A percentile compares a stretch with the other conserved stretches of the same genome.
phyloP scores from a whole-genome alignment of 2,888 invertebrate genomes.

The Drosophila anomalata region DNA sequence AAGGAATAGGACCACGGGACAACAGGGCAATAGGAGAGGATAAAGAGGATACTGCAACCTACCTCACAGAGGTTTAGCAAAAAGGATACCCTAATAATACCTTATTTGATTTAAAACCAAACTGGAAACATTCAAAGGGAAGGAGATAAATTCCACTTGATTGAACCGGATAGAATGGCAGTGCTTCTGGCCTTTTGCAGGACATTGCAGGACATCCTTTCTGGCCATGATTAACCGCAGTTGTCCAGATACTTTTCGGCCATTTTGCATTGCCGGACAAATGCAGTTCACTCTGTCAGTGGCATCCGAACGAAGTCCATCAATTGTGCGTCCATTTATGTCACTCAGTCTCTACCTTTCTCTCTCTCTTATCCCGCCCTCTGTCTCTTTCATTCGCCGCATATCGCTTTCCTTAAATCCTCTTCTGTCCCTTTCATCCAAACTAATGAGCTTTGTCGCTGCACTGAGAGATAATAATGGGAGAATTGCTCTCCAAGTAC shows the following conservation, averaged over 20 bases:
- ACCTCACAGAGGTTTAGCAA: too few relatives aligned
- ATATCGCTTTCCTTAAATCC: neutral
- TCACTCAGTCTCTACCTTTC: neutral
- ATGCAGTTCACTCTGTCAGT: conserved; percentile 3
- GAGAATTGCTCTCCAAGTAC: neutral
- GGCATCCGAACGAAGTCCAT: conserved; percentile 9
- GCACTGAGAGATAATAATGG: neutral
- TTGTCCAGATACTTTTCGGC: conserved; percentile 14
- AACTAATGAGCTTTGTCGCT: conserved; percentile 8
- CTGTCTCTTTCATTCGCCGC: neutral
- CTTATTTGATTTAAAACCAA: neutral
- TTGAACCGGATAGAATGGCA: neutral
- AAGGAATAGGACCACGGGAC: neutral
- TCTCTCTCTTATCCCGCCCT: neutral
- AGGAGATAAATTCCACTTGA: neutral
- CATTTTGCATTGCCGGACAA: conserved; percentile 12
- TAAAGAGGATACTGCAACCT: neutral
- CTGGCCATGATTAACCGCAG: conserved; percentile 18
- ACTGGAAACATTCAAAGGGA: neutral
- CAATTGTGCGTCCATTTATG: conserved; percentile 22
- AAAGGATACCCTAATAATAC: neutral
- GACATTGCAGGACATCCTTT: neutral
- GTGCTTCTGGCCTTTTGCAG: neutral
- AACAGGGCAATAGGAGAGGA: neutral
- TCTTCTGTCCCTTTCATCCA: neutral